Percentiles rank a stretch among this genome's conserved stretches.
Evolutionary conservation across 2,888 invertebrate genomes (phyloP).

Genomic region (Hypolimnas misippus): DNA sequence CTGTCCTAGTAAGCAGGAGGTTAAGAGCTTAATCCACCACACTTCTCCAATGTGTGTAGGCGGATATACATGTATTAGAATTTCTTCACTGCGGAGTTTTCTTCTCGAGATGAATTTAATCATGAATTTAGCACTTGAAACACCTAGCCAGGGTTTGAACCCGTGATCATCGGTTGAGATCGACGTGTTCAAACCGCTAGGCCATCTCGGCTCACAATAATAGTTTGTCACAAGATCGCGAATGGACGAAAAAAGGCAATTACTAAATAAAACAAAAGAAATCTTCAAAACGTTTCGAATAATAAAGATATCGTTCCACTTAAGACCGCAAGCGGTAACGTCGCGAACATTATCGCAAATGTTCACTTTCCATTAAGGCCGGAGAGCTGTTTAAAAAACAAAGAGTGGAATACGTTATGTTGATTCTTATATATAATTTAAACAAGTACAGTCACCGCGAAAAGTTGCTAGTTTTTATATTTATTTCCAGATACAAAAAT

Average conservation of each 20-base stretch:
- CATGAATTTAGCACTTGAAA: too few species aligned
- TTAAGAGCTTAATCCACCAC: too few species aligned
- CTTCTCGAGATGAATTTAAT: too few species aligned
- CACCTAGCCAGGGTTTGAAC: neutral
- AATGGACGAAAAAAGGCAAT: neutral
- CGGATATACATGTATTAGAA: too few species aligned
- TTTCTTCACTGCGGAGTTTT: too few species aligned
- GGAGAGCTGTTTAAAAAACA: slow-evolving; percentile 40
- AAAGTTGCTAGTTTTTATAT: slow-evolving; percentile 3
- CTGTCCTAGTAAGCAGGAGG: too few species aligned
- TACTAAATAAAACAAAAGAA: slow-evolving; percentile 4
- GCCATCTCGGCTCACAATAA: too few species aligned
- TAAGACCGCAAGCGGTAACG: slow-evolving; percentile 27
- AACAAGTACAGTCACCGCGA: slow-evolving; percentile 10
- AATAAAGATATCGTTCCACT: slow-evolving; percentile 27
- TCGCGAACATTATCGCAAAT: slow-evolving; percentile 37
- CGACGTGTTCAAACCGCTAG: too few species aligned
- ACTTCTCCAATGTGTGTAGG: too few species aligned
- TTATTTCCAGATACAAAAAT: neutral
- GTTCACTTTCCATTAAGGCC: slow-evolving; percentile 35
- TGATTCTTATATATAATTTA: slow-evolving; percentile 36
- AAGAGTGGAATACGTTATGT: slow-evolving; percentile 36
- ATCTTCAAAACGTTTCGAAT: neutral
- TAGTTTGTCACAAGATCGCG: neutral
- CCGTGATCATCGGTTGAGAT: too few species aligned